A percentile compares a stretch with the other conserved stretches of the same genome.
Conservation (phyloP, 2,797 vertebrate genomes). For the Crenichthys baileyi region DNA sequence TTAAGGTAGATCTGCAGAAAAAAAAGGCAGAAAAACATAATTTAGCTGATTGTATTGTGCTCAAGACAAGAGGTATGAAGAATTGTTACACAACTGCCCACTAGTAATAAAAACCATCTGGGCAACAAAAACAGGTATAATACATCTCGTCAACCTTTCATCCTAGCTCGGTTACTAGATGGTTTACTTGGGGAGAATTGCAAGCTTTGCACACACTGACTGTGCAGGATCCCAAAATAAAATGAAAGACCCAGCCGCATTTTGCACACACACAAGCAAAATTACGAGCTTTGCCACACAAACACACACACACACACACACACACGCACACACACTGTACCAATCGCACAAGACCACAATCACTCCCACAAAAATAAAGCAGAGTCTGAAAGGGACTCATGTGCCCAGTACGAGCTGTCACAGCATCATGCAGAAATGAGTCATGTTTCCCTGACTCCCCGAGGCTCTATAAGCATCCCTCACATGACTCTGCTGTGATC, state of each 20-base stretch:
- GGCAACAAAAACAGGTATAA: constrained; percentile 1
- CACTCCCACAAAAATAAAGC: constrained; percentile 57
- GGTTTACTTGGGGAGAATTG: constrained; percentile 24
- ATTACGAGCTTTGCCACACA: constrained; percentile 16
- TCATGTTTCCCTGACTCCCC: constrained; percentile 51
- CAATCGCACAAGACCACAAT: constrained; percentile 49
- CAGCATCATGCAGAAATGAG: constrained; percentile 64
- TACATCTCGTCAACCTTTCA: constrained; percentile 10
- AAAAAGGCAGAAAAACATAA: constrained; percentile 36
- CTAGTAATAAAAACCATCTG: constrained; percentile 12
- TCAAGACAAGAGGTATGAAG: constrained; percentile 6
- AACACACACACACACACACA: constrained; percentile 21
- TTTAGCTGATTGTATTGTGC: constrained; percentile 42
- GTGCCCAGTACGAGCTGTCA: constrained; percentile 63
- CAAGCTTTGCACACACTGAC: constrained; percentile 38
- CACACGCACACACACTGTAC: constrained; percentile 18
- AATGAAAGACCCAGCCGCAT: constrained; percentile 57
- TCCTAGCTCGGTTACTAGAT: constrained; percentile 12
- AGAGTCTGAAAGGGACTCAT: constrained; percentile 58
- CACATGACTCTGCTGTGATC: constrained; percentile 64
- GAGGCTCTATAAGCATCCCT: constrained; percentile 42
- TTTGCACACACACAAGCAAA: constrained; percentile 27
- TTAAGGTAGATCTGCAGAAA: constrained; percentile 35
- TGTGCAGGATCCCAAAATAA: constrained; percentile 53
- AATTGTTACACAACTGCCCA: neutral